phyloP scores from a whole-genome alignment of 2,797 vertebrate genomes.

The Cercopithecus diana region DNA sequence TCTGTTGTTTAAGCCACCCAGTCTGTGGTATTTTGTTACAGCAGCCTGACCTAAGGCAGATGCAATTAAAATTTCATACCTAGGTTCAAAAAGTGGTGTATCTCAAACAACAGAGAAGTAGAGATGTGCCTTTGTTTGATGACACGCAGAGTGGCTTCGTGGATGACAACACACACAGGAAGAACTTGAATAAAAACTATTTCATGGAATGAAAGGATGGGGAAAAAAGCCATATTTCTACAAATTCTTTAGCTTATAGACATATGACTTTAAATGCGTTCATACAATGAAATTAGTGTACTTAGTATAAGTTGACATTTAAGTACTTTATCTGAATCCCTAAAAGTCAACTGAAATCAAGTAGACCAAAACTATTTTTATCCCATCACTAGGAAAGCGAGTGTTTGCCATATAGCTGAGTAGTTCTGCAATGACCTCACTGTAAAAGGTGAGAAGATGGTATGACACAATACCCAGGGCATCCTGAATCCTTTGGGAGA shows the following conservation, averaged over 20 bases:
- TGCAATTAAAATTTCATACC: background rate
- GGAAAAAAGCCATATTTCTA: background rate
- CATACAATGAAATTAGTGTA: background rate
- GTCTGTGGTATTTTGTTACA: fast-evolving
- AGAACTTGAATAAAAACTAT: background rate
- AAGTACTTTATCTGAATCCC: background rate
- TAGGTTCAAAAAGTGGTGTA: background rate
- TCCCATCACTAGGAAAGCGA: background rate
- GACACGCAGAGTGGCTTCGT: background rate
- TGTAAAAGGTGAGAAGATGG: fast-evolving
- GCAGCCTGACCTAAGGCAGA: background rate
- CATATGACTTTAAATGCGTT: fast-evolving
- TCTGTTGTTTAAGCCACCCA: background rate
- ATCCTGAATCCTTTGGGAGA: background rate
- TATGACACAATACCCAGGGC: no score
- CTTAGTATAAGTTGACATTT: background rate
- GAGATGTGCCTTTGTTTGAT: background rate
- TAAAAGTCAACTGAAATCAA: background rate
- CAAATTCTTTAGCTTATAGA: background rate
- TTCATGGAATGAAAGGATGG: background rate
- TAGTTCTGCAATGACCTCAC: background rate
- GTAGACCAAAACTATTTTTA: background rate
- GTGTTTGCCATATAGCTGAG: background rate
- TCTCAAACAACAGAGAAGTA: background rate
- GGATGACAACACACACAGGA: background rate